Percentiles rank a stretch among this genome's conserved stretches.
Evolutionary conservation across 2,797 vertebrate species (phyloP).

Genomic region (Falco biarmicus): DNA sequence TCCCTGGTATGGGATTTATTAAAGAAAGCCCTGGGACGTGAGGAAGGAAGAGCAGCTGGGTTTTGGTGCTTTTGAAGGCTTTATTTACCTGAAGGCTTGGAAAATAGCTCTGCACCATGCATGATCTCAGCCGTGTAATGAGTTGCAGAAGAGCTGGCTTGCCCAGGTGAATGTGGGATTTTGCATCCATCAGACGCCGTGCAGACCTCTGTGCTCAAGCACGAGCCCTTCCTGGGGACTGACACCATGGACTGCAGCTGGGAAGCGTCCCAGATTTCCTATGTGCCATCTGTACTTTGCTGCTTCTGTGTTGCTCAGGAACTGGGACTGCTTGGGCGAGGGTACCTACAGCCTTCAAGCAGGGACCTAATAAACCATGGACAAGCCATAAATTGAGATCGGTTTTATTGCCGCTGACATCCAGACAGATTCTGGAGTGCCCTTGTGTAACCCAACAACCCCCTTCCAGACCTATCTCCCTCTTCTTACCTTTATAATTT

Average conservation of each 20-base stretch:
- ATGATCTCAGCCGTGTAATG: neutral
- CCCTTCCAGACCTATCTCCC: neutral
- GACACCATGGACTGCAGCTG: neutral
- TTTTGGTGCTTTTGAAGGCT: conserved; percentile 1
- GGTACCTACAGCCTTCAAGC: neutral
- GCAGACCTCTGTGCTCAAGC: neutral
- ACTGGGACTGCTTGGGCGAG: neutral
- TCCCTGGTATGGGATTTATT: neutral
- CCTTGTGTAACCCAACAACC: neutral
- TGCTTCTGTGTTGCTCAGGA: neutral
- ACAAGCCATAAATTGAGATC: neutral
- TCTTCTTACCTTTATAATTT: neutral
- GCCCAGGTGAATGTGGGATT: neutral
- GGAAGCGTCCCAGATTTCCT: neutral
- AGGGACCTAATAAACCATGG: neutral
- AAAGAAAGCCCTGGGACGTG: neutral
- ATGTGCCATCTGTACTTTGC: rapidly evolving
- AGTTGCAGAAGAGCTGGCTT: neutral
- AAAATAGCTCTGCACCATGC: neutral
- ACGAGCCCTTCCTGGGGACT: neutral
- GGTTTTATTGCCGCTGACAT: neutral
- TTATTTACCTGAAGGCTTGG: conserved; percentile 43
- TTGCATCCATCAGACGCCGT: rapidly evolving
- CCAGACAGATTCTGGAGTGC: neutral
- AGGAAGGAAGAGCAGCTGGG: neutral